Conservation (phyloP, 2,113 vertebrate species). For the Electrona antarctica region DNA sequence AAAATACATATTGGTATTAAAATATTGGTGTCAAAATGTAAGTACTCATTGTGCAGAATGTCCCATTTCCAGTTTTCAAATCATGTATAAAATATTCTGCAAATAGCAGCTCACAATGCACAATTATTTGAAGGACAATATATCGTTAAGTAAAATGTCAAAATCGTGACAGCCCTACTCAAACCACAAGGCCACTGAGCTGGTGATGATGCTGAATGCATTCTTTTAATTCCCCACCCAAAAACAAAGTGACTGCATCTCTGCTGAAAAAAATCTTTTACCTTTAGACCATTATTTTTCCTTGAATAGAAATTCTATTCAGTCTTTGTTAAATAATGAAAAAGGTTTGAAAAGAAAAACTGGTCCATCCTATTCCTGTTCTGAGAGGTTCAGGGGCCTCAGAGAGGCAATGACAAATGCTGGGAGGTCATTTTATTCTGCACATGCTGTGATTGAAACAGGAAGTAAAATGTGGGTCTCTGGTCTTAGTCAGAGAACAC, state of each 20-base stretch:
- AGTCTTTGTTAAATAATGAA: not conserved
- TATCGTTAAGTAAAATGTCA: no score
- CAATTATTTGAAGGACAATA: no score
- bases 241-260: not conserved
- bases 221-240: constrained; percentile 16
- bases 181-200: constrained; percentile 18
- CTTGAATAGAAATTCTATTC: not conserved
- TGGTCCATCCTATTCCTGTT: no score
- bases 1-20: no score
- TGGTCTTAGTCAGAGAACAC: not conserved
- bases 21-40: no score
- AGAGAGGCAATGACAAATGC: not conserved
- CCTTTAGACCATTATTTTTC: not conserved
- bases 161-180: no score
- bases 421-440: constrained; percentile 21
- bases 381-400: not conserved
- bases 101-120: no score
- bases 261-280: not conserved
- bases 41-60: no score
- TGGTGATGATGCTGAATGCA: constrained; percentile 7
- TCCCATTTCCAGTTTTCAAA: no score
- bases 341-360: not conserved
- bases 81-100: no score
- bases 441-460: constrained; percentile 52
- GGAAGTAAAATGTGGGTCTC: constrained; percentile 57